A percentile compares a stretch with the other conserved stretches of the same genome.
Evolutionary conservation across 2,113 vertebrate genomes (phyloP).

Genomic region (Aphelocoma coerulescens): DNA sequence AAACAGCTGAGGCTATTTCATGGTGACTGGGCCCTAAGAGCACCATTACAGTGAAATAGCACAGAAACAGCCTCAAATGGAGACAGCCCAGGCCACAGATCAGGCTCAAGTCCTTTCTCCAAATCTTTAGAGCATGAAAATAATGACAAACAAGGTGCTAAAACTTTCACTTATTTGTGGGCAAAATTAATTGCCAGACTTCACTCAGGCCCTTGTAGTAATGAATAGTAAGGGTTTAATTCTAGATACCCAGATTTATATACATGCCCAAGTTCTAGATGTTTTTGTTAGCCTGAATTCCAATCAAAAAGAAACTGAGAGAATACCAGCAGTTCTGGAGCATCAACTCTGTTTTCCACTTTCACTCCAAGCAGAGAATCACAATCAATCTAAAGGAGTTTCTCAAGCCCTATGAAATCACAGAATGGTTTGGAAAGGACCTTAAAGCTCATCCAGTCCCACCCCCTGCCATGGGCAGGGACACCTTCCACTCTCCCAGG

Average conservation of each 20-base stretch:
- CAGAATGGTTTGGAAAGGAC: background rate
- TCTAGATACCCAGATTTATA: background rate
- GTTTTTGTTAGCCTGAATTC: background rate
- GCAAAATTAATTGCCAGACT: background rate
- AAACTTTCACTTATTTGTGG: background rate
- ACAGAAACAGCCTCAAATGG: background rate
- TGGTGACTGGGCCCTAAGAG: background rate
- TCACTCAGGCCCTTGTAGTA: background rate
- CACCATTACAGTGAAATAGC: background rate
- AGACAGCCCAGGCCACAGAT: background rate
- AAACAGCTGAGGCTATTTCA: background rate
- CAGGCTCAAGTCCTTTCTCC: background rate
- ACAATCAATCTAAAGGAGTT: background rate
- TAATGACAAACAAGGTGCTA: background rate
- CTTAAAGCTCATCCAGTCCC: fast-evolving
- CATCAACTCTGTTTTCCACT: background rate
- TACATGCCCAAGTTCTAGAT: background rate
- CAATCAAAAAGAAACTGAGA: background rate
- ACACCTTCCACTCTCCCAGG: background rate
- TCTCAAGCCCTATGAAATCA: background rate
- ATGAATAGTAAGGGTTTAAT: background rate
- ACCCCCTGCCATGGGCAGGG: background rate
- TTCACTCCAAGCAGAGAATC: background rate
- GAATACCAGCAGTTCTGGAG: background rate
- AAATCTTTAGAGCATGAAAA: background rate